Percentiles rank a stretch among this genome's conserved stretches.
Conservation (phyloP, 1,140 invertebrate species). For the Uloborus diversus region DNA sequence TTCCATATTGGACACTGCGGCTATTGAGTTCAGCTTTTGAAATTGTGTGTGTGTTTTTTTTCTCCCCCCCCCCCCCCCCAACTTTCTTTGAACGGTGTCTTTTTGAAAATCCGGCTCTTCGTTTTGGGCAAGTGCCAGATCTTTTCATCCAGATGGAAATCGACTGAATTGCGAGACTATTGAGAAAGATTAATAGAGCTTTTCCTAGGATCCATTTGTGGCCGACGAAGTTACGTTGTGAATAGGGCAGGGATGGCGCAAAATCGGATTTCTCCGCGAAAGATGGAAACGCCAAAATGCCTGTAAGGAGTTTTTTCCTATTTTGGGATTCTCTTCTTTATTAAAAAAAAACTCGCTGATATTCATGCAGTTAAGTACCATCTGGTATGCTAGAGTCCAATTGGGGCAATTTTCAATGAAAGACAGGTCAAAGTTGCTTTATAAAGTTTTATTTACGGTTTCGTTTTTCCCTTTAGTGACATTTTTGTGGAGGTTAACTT, state of each 20-base stretch:
- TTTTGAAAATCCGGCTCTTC: constrained; percentile 38
- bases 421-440: too few species aligned
- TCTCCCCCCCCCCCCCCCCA: too few species aligned
- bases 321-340: too few species aligned
- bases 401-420: constrained; percentile 2
- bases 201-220: constrained; percentile 49
- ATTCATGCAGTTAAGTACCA: constrained; percentile 14
- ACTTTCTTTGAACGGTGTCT: constrained; percentile 9
- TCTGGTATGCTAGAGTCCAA: constrained; percentile 10
- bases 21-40: too few species aligned
- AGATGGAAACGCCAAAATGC: constrained; percentile 10
- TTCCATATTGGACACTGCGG: too few species aligned
- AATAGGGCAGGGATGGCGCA: constrained; percentile 30
- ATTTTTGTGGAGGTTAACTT: too few species aligned
- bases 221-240: constrained; percentile 22
- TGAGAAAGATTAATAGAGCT: constrained; percentile 55
- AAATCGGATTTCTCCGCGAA: constrained; percentile 38
- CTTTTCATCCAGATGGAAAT: constrained; percentile 51
- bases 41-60: too few species aligned
- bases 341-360: not conserved
- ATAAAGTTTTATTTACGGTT: too few species aligned
- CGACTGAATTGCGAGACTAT: constrained; percentile 36
- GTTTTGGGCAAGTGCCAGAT: constrained; percentile 46
- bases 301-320: constrained; percentile 29
- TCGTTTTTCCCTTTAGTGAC: too few species aligned